phyloP scores from a whole-genome alignment of 2,888 invertebrate species.

The Tethea ocularis region DNA sequence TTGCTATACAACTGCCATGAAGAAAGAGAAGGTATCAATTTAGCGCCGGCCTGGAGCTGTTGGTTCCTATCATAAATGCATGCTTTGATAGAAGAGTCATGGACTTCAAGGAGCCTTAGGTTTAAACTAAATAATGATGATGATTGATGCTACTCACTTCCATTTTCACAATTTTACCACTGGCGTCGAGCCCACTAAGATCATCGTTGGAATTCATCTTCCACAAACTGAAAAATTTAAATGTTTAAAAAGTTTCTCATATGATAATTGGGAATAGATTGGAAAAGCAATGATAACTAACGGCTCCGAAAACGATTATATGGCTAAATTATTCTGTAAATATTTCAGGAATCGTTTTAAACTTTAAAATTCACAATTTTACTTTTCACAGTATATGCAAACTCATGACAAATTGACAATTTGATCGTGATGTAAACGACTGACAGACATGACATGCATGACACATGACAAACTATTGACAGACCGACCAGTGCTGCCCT shows the following conservation, averaged over 20 bases:
- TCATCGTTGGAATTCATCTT: slow-evolving; percentile 75
- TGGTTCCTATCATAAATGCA: too few relatives aligned
- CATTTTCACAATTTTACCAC: slow-evolving; percentile 83
- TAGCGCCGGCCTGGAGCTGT: background rate
- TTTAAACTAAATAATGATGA: background rate
- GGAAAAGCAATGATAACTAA: background rate
- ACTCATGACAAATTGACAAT: background rate
- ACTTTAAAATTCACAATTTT: background rate
- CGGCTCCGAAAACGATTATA: background rate
- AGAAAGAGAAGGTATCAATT: background rate
- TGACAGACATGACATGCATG: too few relatives aligned
- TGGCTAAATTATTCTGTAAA: background rate
- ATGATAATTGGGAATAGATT: background rate
- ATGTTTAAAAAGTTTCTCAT: background rate
- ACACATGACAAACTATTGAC: too few relatives aligned
- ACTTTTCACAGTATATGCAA: background rate
- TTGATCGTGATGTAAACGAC: too few relatives aligned
- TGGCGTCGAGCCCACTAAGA: slow-evolving; percentile 71
- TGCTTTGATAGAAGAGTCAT: background rate
- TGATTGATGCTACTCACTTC: slow-evolving; percentile 70
- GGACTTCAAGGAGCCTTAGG: too few relatives aligned
- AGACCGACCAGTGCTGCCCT: too few relatives aligned
- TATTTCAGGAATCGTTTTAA: too few relatives aligned
- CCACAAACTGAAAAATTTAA: slow-evolving; percentile 24
- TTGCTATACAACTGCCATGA: background rate